Percentiles rank a stretch among this genome's conserved stretches.
Conservation (phyloP, 1,140 invertebrate genomes). For the Diuraphis noxia region DNA sequence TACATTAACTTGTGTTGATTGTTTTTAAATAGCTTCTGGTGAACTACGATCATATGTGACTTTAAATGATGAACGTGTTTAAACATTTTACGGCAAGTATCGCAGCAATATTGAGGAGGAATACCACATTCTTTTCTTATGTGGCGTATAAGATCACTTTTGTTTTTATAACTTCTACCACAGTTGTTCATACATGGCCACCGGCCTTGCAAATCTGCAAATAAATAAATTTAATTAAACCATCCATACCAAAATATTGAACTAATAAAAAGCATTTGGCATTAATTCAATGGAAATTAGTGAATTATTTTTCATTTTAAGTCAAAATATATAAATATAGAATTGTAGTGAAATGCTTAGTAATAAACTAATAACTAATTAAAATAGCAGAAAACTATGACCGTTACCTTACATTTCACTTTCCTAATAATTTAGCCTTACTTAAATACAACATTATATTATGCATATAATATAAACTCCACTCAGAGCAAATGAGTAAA, state of each 20-base stretch:
- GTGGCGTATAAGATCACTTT: slow-evolving; percentile 55
- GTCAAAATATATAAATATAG: background rate
- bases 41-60: slow-evolving; percentile 48
- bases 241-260: background rate
- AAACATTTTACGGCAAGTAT: slow-evolving; percentile 49
- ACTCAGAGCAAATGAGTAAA: background rate
- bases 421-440: background rate
- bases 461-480: background rate
- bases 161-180: slow-evolving; percentile 53
- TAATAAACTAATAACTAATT: background rate
- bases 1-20: background rate
- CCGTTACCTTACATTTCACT: background rate
- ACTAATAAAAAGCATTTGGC: background rate
- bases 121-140: slow-evolving; percentile 56
- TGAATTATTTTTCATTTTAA: background rate
- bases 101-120: slow-evolving; percentile 54
- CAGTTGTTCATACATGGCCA: slow-evolving; percentile 55
- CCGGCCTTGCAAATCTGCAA: background rate
- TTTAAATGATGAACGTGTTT: slow-evolving; percentile 52
- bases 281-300: background rate
- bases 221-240: background rate
- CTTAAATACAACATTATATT: background rate
- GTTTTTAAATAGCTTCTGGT: slow-evolving; percentile 38
- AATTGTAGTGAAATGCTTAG: background rate
- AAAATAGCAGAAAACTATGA: background rate